phyloP scores from a whole-genome alignment of 2,888 invertebrate species.

The Acanthoscelides obtectus region DNA sequence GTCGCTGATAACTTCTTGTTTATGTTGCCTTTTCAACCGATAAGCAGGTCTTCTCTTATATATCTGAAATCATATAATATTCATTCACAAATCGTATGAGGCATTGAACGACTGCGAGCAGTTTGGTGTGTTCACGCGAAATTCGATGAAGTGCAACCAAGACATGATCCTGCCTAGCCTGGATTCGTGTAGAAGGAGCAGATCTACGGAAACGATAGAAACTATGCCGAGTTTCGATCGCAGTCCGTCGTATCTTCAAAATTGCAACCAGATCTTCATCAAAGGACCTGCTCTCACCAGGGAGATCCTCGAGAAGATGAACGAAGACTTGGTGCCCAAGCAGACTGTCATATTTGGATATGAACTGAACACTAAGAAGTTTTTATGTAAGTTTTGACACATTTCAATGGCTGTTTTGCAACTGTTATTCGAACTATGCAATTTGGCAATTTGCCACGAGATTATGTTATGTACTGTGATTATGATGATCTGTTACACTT shows the following conservation, averaged over 20 bases:
- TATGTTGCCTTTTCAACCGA: not conserved
- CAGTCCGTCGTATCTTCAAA: slow-evolving; percentile 28
- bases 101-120: not conserved
- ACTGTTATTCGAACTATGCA: no score
- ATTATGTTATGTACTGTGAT: no score
- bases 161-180: not conserved
- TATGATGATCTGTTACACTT: no score
- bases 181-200: not conserved
- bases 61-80: not conserved
- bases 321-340: slow-evolving; percentile 35
- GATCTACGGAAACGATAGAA: not conserved
- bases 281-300: slow-evolving; percentile 40
- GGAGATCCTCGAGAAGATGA: slow-evolving; percentile 41
- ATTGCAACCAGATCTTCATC: slow-evolving; percentile 40
- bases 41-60: not conserved
- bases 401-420: not conserved
- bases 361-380: slow-evolving; percentile 36
- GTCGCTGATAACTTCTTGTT: not conserved
- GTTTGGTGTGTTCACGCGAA: not conserved
- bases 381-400: slow-evolving; percentile 39
- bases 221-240: not conserved
- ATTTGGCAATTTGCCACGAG: no score
- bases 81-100: not conserved
- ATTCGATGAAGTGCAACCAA: not conserved
- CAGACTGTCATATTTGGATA: slow-evolving; percentile 38